A percentile compares a stretch with the other conserved stretches of the same genome.
Conservation (phyloP, 2,888 invertebrate species). For the Tipula vernalis region DNA sequence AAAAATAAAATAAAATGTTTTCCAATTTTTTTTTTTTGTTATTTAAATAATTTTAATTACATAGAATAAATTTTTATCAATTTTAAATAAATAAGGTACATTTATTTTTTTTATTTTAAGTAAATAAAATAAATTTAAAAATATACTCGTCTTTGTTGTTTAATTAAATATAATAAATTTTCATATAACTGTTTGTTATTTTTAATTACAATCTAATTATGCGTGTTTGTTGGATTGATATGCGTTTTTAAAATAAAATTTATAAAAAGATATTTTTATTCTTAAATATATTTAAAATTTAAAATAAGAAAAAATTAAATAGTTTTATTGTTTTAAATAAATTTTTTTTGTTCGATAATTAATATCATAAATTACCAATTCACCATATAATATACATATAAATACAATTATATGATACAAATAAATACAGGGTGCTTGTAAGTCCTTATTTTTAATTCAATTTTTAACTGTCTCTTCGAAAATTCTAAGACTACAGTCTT, state of each 20-base stretch:
- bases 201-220: conserved; percentile 6
- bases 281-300: not conserved
- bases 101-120: not conserved
- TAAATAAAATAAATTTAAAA: not conserved
- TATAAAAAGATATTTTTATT: not conserved
- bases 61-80: not conserved
- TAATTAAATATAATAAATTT: not conserved
- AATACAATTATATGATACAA: not conserved
- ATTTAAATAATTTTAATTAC: not conserved
- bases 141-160: not conserved
- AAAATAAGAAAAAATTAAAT: not conserved
- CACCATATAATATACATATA: not conserved
- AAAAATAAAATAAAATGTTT: not conserved
- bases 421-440: too few species aligned
- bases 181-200: not conserved
- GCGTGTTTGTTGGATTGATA: conserved; percentile 9
- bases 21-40: not conserved
- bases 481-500: too few species aligned
- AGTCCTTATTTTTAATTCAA: too few species aligned
- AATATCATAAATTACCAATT: not conserved
- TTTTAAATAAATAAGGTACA: not conserved
- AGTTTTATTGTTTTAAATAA: not conserved
- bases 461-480: too few species aligned
- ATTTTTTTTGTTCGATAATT: not conserved
- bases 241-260: not conserved